Base-by-base conservation (phyloP, 2,797 vertebrate species). In the Micromesistius poutassou region DNA sequence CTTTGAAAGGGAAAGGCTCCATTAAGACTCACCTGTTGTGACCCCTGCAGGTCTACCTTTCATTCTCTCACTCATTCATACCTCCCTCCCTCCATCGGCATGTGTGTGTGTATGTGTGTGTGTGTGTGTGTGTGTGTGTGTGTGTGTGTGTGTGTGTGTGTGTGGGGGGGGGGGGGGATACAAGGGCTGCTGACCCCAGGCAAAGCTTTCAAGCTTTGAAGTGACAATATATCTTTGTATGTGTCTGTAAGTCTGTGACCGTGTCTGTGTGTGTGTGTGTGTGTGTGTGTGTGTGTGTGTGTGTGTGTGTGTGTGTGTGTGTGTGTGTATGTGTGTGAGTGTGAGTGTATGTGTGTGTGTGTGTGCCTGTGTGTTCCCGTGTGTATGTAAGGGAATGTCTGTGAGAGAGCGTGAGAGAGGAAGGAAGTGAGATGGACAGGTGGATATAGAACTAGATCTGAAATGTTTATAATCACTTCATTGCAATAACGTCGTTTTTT, bases 1-100 rank as follows among this genome's bases (percentile, higher is more conserved):
- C 85, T 81, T 81, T 88, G 90, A 91, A 91, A 92, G 91, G 91
- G 91, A 92, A 92, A 92, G 91, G 89, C 83, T 91, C 90, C 87
- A 91, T 91, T 92, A 91, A 89, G 89, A 90, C 89, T 91, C 90
- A 92, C 91, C 91, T 92, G 90, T 89, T 86, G 82, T 91, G 89
- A 92, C 89, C 90, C 91, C 89, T 89, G 87, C 84, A 92, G 91
- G 91, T 91, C 90, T 88, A 84, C 83, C 28, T 87, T 81, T 87
- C 90, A 84, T 87, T 85, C 87, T 87, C 84, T 89, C 90, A 87
- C 87, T 90, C 89, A 94, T 92, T 93, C 91, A 88, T 86, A 84
- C 91, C 82, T 90, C 88, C 30, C 76, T 66, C 72, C 5, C 55
- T 38, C 66, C 36, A 19, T 40, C 42, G 5, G 46, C 14, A 30